Evolutionary conservation across 2,113 vertebrate species (phyloP), one percentile per base, ranked within the genome.

Genomic region (Laticauda laticaudata): DNA sequence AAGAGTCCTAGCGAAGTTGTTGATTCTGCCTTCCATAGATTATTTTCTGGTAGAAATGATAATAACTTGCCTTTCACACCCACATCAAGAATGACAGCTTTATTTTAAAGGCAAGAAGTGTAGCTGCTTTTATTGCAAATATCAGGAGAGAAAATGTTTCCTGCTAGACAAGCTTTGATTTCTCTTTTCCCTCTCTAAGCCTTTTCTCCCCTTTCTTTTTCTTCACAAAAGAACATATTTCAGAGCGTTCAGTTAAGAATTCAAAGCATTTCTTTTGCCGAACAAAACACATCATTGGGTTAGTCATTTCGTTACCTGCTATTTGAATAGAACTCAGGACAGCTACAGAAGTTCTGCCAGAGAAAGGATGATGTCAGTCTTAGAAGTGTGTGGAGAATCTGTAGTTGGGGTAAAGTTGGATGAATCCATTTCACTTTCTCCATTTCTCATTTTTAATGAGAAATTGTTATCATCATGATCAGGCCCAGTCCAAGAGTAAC

Each of bases 81-180:
- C 34, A 55, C 69, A 39, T 34, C 10, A 23, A 29, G 51, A 43
- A 20, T 7, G 43, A 56, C 91, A 24, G 57, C 12, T 92, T 64
- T 21, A 64, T 64, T 88, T 64, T 20, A 88, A 69, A 64, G 86
- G 86, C 91, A 64, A 53, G 8, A 3, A 14, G 3, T 9, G 9
- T 14, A 34, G 12, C 56, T 39, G 43, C 45, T 64, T 64, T 59
- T 87, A 24, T 88, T 88, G 91, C 53, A 64, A 64, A 54, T 87
- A 54, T 39, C 86, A 92, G 57, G 86, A 59, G 48, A 92, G 91
- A 26, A 87, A 64, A 88, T 64, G 91, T 53, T 92, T 34, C 91
- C 61, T 88, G 45, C 91, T 61, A 92, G 91, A 91, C 91, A 61
- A 61, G 29, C 56, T 92, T 92, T 87, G 43, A 64, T 87, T 39